Percentiles rank a stretch among this genome's conserved stretches.
Evolutionary conservation across 1,140 invertebrate species (phyloP).

Genomic region (Meloidogyne hapla): DNA sequence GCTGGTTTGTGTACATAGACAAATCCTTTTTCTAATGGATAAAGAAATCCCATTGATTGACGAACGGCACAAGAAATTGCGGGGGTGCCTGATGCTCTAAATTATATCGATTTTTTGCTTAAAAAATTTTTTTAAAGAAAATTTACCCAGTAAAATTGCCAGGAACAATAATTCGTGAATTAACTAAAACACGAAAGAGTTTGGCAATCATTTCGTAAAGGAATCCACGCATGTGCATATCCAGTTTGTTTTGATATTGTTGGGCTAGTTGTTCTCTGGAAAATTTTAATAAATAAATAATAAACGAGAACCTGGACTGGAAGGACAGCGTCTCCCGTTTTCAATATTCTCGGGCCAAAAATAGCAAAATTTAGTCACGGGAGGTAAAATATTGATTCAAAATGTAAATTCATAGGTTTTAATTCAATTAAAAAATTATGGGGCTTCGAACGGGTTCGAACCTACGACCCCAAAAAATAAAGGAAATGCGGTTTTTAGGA

Average conservation of each 20-base stretch:
- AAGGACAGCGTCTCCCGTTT: no score
- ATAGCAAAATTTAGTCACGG: background rate
- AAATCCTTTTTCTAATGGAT: constrained; percentile 96
- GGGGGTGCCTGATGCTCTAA: constrained; percentile 82
- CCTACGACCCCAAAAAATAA: background rate
- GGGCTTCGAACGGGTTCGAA: background rate
- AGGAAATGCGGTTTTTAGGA: no score
- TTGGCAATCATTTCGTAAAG: constrained; percentile 92
- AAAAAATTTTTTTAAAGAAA: no score
- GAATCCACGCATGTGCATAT: constrained; percentile 85
- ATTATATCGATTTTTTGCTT: no score
- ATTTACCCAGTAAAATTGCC: constrained; percentile 80
- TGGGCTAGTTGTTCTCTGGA: constrained; percentile 78
- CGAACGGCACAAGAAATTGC: constrained; percentile 94
- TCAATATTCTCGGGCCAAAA: no score
- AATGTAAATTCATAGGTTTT: no score
- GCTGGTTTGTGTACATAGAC: constrained; percentile 99
- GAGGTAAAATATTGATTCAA: background rate
- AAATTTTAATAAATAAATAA: background rate
- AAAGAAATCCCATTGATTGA: constrained; percentile 92
- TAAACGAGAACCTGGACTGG: no score
- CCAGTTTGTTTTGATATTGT: constrained; percentile 89
- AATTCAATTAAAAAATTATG: background rate
- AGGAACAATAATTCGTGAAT: constrained; percentile 89
- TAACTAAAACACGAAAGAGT: constrained; percentile 92